These are phyloP conservation scores for Acestrorhynchus altus DNA, from an alignment of 2,797 vertebrate species.

Conservation along the genomic window DNA sequence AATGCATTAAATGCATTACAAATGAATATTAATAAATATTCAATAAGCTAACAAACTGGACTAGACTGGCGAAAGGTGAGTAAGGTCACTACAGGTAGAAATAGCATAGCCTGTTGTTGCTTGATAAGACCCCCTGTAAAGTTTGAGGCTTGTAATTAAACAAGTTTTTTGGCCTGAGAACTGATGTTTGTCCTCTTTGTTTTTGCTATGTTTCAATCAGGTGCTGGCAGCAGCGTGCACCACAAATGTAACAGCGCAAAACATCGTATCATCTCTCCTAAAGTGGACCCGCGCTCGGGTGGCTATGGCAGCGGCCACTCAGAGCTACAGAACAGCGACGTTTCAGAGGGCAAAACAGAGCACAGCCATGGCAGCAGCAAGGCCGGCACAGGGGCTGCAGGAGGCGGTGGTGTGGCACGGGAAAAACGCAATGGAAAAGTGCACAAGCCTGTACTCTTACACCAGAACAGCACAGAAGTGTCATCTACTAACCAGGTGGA, in stretches of 20 bases:
- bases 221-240: slow-evolving; percentile 97
- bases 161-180: too few species aligned
- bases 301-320: slow-evolving; percentile 89
- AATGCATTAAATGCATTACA: too few species aligned
- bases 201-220: slow-evolving; percentile 66
- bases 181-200: neutral
- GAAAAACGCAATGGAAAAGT: slow-evolving; percentile 98
- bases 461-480: slow-evolving; percentile 98
- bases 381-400: slow-evolving; percentile 72
- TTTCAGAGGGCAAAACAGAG: slow-evolving; percentile 97
- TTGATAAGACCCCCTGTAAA: neutral
- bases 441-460: slow-evolving; percentile 92
- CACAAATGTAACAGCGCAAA: slow-evolving; percentile 99
- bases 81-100: too few species aligned
- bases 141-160: neutral
- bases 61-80: too few species aligned
- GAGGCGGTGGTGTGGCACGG: slow-evolving; percentile 74
- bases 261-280: slow-evolving; percentile 99
- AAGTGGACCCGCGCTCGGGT: slow-evolving; percentile 95
- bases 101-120: neutral
- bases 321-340: slow-evolving; percentile 98
- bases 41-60: too few species aligned
- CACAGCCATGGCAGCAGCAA: slow-evolving; percentile 84
- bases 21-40: too few species aligned
- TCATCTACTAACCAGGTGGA: slow-evolving; percentile 99